Percentiles rank a stretch among this genome's conserved stretches.
These are phyloP conservation scores for Drosophila buzzatii DNA, from an alignment of 2,888 invertebrate genomes.

Conservation along the genomic window DNA sequence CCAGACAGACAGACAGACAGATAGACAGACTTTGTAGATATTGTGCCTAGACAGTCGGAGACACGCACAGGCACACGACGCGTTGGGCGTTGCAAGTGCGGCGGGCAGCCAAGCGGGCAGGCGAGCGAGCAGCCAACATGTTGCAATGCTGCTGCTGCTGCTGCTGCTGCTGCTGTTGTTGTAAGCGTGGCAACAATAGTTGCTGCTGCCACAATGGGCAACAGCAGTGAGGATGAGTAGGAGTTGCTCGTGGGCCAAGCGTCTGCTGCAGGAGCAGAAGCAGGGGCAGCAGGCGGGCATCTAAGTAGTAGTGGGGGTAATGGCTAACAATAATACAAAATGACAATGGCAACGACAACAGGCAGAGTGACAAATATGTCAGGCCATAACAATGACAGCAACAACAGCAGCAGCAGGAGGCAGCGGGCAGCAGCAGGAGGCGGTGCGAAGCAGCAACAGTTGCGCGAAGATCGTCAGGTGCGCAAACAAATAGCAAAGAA, in stretches of 20 bases:
- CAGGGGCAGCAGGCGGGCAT: not conserved
- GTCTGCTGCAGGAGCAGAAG: not conserved
- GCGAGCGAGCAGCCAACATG: slow-evolving; percentile 32
- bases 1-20: slow-evolving; percentile 26
- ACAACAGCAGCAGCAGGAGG: slow-evolving; percentile 12
- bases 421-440: slow-evolving; percentile 23
- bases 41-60: slow-evolving; percentile 40
- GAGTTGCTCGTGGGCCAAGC: slow-evolving; percentile 21
- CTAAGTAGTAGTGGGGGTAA: slow-evolving; percentile 10
- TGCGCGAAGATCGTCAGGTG: slow-evolving; percentile 45
- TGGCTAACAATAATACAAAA: slow-evolving; percentile 53
- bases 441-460: slow-evolving; percentile 7
- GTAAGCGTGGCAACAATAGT: slow-evolving; percentile 62
- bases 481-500: not conserved
- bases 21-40: slow-evolving; percentile 38
- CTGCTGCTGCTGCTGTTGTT: too few relatives aligned
- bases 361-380: slow-evolving; percentile 59
- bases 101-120: slow-evolving; percentile 12
- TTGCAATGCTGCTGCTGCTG: slow-evolving; percentile 39
- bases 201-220: slow-evolving; percentile 47
- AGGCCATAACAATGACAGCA: slow-evolving; percentile 46
- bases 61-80: slow-evolving; percentile 57
- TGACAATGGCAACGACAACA: slow-evolving; percentile 54
- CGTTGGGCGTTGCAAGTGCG: slow-evolving; percentile 54
- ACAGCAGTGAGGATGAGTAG: slow-evolving; percentile 37